These are phyloP conservation scores for Colossoma macropomum DNA, from an alignment of 2,113 vertebrate species.

Conservation along the genomic window DNA sequence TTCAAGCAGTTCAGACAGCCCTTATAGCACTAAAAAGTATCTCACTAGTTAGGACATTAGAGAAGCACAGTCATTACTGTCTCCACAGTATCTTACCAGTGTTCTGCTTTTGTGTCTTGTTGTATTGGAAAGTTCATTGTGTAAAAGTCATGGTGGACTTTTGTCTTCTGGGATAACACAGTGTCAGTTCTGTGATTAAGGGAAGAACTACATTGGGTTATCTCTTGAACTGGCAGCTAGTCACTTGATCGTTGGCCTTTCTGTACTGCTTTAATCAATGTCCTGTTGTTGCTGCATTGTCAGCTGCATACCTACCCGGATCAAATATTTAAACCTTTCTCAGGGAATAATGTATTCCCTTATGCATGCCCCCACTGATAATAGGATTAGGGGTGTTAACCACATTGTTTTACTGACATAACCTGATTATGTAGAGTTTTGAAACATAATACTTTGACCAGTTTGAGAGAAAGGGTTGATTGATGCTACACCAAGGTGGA, in stretches of 20 bases:
- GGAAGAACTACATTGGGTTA: not conserved
- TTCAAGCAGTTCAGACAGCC: not conserved
- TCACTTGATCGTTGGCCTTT: constrained; percentile 37
- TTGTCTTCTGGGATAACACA: not conserved
- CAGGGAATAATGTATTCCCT: not conserved
- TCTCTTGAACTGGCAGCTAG: not conserved
- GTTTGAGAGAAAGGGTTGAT: not conserved
- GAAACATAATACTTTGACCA: constrained; percentile 26
- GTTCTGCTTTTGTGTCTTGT: not conserved
- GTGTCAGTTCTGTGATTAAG: constrained; percentile 5
- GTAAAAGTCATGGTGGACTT: constrained; percentile 12
- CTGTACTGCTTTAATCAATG: constrained; percentile 47
- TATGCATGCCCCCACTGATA: constrained; percentile 36
- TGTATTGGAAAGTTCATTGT: not conserved
- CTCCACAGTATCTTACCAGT: too few species aligned
- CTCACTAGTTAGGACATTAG: too few species aligned
- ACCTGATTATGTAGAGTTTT: constrained; percentile 35
- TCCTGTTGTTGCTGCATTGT: constrained; percentile 35
- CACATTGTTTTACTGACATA: constrained; percentile 28
- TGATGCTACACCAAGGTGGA: not conserved
- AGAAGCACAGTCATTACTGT: too few species aligned
- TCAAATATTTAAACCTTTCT: constrained; percentile 49
- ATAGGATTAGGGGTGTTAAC: constrained; percentile 27
- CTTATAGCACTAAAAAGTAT: too few species aligned
- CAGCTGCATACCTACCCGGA: constrained; percentile 21